phyloP scores from a whole-genome alignment of 2,113 vertebrate species.

The Nannospalax galili region DNA sequence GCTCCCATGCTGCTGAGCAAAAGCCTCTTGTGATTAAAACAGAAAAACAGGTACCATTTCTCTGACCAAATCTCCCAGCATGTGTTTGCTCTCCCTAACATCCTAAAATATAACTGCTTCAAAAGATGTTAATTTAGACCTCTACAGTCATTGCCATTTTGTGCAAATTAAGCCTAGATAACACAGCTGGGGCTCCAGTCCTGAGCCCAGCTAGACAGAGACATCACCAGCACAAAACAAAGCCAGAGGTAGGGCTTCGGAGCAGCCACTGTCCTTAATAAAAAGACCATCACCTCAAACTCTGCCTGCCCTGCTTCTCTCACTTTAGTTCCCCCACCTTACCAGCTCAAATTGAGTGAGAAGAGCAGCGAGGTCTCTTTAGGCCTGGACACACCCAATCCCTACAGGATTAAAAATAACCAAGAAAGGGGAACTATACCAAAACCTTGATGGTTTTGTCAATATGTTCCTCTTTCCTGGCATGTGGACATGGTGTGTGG shows the following conservation, averaged over 20 bases:
- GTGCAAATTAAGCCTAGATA: conserved; percentile 22
- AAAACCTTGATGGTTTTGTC: background rate
- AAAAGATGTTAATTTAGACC: conserved; percentile 17
- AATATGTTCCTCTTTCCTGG: conserved; percentile 23
- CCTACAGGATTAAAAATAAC: background rate
- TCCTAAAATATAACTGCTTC: conserved; percentile 58
- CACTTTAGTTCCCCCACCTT: background rate
- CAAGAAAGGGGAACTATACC: background rate
- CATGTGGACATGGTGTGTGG: background rate
- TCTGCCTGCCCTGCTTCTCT: background rate
- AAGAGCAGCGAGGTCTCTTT: background rate
- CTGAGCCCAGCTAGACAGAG: background rate
- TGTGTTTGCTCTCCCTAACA: background rate
- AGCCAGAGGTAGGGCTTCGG: background rate
- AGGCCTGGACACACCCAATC: background rate
- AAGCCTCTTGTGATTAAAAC: conserved; percentile 51
- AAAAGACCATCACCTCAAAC: background rate
- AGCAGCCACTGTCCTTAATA: background rate
- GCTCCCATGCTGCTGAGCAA: background rate
- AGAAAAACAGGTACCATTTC: background rate
- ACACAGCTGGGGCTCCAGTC: background rate
- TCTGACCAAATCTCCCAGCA: background rate
- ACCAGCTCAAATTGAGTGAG: background rate
- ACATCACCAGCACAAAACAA: conserved; percentile 7
- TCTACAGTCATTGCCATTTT: background rate